Conservation (phyloP, 92 coral and sea anemone species). For the Ricordea florida region DNA sequence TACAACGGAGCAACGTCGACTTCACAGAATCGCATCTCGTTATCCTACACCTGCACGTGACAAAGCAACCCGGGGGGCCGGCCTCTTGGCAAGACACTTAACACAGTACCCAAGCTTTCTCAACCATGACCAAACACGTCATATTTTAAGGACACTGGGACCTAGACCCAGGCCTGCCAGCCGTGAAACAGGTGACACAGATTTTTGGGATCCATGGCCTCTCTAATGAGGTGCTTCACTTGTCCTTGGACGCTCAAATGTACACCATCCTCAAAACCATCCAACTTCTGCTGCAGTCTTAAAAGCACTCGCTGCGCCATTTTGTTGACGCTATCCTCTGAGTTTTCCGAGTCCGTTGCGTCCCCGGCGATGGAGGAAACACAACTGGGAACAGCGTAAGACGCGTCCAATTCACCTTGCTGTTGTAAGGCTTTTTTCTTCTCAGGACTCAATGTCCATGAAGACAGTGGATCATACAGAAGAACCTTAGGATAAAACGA, state of each 20-base stretch:
- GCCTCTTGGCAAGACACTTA: no score
- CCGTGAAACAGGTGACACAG: conserved; percentile 86
- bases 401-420: conserved; percentile 73
- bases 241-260: conserved; percentile 93
- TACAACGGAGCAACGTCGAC: no score
- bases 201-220: conserved; percentile 92
- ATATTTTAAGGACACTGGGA: no score
- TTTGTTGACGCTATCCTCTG: conserved; percentile 83
- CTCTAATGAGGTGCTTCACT: conserved; percentile 92
- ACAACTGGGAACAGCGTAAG: conserved; percentile 46
- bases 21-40: no score
- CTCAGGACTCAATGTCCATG: conserved; percentile 93
- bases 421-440: conserved; percentile 89
- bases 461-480: conserved; percentile 92
- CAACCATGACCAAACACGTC: no score
- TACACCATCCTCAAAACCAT: conserved; percentile 93
- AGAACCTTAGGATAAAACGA: conserved; percentile 61
- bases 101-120: no score
- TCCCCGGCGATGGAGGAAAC: conserved; percentile 58
- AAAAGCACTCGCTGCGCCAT: conserved; percentile 93
- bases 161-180: conserved; percentile 98
- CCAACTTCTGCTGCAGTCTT: conserved; percentile 87
- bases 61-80: no score
- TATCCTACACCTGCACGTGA: no score
- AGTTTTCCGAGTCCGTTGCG: conserved; percentile 36